A percentile compares a stretch with the other conserved stretches of the same genome.
Conservation (phyloP, 2,797 vertebrate species). For the Hippopotamyrus pictus region DNA sequence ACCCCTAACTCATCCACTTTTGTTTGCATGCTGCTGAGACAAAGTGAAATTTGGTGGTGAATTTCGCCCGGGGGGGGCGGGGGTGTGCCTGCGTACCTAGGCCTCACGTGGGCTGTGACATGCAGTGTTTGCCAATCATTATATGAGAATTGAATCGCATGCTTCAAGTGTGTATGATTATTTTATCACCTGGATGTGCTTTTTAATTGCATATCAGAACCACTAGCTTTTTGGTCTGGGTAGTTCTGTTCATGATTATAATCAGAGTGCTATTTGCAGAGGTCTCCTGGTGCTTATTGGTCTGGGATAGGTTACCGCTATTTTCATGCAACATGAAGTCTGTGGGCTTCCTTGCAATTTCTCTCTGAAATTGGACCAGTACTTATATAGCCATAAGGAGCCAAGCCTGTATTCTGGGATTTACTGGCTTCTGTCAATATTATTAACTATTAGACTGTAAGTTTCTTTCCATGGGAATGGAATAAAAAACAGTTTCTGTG, state of each 20-base stretch:
- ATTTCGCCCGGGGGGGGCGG: neutral
- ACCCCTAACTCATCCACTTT: neutral
- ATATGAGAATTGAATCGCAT: neutral
- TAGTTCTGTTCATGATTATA: neutral
- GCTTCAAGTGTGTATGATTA: neutral
- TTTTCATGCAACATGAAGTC: neutral
- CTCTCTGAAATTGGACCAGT: neutral
- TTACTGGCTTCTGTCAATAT: neutral
- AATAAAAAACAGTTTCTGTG: neutral
- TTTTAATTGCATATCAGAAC: neutral
- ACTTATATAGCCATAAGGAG: neutral
- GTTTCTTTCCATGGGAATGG: neutral
- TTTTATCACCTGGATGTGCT: neutral
- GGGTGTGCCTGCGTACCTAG: neutral
- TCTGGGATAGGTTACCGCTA: neutral
- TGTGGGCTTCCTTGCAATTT: neutral
- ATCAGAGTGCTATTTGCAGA: neutral
- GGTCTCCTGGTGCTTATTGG: neutral
- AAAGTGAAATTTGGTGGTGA: neutral
- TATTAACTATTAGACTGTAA: neutral
- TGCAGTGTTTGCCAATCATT: neutral
- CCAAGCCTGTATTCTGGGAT: neutral
- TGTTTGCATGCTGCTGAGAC: neutral
- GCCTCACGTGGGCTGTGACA: neutral
- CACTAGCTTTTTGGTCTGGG: neutral